phyloP scores from a whole-genome alignment of 2,113 vertebrate species.

The Uria aalge region DNA sequence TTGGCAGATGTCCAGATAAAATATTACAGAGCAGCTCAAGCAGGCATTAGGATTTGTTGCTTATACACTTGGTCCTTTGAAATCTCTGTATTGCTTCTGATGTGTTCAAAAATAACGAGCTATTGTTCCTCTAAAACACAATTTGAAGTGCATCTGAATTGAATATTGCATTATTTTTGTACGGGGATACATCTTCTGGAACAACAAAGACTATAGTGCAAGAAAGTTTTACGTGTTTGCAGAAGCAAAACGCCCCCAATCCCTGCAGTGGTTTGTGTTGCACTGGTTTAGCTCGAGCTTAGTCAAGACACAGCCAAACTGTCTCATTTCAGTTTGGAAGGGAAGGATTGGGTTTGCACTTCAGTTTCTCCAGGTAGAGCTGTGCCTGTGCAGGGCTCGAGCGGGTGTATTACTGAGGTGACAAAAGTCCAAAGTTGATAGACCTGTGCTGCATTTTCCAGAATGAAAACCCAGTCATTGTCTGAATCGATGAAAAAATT shows the following conservation, averaged over 20 bases:
- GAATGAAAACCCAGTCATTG: neutral
- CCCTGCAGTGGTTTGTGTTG: rapidly evolving
- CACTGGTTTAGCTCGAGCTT: rapidly evolving
- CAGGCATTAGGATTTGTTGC: neutral
- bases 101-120: neutral
- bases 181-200: neutral
- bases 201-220: neutral
- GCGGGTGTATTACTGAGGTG: neutral
- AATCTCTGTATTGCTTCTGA: neutral
- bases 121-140: neutral
- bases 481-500: neutral
- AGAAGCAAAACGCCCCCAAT: rapidly evolving
- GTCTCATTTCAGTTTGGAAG: neutral
- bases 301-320: neutral
- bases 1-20: neutral
- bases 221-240: neutral
- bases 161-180: neutral
- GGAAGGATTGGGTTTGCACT: neutral
- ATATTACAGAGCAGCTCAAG: neutral
- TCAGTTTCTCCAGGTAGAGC: neutral
- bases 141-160: neutral
- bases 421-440: rapidly evolving
- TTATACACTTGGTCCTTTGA: neutral
- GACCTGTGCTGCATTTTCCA: neutral
- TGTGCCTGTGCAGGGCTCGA: neutral